A percentile compares a stretch with the other conserved stretches of the same genome.
Evolutionary conservation across 1,140 invertebrate species (phyloP).

Genomic region (Hyles euphorbiae): DNA sequence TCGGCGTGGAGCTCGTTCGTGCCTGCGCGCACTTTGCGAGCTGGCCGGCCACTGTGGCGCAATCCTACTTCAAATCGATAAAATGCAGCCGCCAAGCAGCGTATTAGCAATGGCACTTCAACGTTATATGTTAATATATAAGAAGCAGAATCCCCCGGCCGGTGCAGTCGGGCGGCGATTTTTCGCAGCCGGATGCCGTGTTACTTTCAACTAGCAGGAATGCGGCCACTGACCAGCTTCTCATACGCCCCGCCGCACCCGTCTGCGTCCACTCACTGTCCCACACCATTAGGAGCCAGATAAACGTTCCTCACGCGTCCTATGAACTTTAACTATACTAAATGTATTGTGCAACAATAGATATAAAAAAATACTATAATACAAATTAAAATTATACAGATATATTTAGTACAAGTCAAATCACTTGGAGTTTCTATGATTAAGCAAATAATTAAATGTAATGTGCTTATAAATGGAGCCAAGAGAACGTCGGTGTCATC

Average conservation of each 20-base stretch:
- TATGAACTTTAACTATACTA: too few species aligned
- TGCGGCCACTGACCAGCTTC: slow-evolving; percentile 67
- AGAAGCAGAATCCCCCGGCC: slow-evolving; percentile 26
- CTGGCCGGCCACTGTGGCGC: slow-evolving; percentile 12
- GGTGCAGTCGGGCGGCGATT: slow-evolving; percentile 50
- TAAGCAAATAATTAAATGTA: too few species aligned
- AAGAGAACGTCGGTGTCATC: not conserved
- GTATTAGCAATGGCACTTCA: slow-evolving; percentile 5
- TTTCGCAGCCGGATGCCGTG: slow-evolving; percentile 69
- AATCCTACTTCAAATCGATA: slow-evolving; percentile 23
- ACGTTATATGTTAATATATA: slow-evolving; percentile 20
- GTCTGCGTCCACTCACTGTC: slow-evolving; percentile 31
- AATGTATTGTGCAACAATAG: too few species aligned
- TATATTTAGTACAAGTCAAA: too few species aligned
- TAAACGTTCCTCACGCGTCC: too few species aligned
- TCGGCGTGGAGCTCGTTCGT: slow-evolving; percentile 10
- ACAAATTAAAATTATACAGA: too few species aligned
- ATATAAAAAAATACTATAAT: too few species aligned
- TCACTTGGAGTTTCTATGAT: too few species aligned
- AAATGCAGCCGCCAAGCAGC: slow-evolving; percentile 2
- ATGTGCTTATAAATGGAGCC: not conserved
- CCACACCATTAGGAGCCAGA: slow-evolving; percentile 1
- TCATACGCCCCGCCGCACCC: slow-evolving; percentile 47
- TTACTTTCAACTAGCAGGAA: slow-evolving; percentile 70
- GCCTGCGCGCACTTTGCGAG: slow-evolving; percentile 10